Evolutionary conservation across 2,113 vertebrate genomes (phyloP).

Genomic region (Ceuthmochares aereus): DNA sequence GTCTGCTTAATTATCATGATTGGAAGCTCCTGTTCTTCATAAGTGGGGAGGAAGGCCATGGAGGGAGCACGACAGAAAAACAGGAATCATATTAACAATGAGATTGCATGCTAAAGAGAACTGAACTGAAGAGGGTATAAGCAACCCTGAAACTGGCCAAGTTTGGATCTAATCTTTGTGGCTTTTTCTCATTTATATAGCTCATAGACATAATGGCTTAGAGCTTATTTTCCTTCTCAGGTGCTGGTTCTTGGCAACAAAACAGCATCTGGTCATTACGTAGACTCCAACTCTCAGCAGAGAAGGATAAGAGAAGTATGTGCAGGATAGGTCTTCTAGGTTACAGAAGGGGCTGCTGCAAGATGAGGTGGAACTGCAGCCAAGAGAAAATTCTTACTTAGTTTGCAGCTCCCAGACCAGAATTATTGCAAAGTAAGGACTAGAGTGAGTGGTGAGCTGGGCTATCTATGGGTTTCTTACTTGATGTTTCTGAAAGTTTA

Average conservation of each 20-base stretch:
- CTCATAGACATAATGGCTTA: accelerated
- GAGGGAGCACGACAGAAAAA: background rate
- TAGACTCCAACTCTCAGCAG: background rate
- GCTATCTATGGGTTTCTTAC: background rate
- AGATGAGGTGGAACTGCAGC: background rate
- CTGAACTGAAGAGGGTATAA: background rate
- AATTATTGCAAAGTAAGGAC: background rate
- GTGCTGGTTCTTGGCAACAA: background rate
- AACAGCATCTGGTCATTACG: background rate
- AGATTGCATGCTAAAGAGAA: background rate
- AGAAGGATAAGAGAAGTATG: background rate
- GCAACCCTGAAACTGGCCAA: background rate
- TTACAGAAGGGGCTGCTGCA: background rate
- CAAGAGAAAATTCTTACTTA: background rate
- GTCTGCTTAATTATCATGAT: background rate
- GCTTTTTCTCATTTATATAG: background rate
- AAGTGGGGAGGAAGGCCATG: background rate
- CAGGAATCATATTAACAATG: background rate
- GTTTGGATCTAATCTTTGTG: background rate
- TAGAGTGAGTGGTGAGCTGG: accelerated
- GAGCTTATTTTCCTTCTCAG: background rate
- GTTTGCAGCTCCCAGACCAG: background rate
- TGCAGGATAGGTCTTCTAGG: background rate
- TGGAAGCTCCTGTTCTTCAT: background rate
- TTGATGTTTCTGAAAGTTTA: background rate